Base-by-base conservation (phyloP, 2,888 invertebrate species). In the Zootermopsis nevadensis region DNA sequence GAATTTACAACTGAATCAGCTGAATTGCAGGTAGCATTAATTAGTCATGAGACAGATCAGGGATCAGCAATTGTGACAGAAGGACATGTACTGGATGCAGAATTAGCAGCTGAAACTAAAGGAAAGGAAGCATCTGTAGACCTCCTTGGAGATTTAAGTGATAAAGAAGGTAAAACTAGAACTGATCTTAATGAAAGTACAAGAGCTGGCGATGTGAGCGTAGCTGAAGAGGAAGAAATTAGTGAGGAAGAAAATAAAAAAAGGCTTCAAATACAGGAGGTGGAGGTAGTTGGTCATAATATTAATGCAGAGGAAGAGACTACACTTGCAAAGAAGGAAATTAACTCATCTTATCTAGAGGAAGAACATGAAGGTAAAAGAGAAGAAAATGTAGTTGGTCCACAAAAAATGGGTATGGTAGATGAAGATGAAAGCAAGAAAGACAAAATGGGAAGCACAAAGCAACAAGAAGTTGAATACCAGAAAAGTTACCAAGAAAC, bases 401-500 rank as follows among this genome's bases (percentile, higher is more conserved):
- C 4, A 38, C 6, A 38, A 60, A 31, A 66, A 24, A 15, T 33
- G 31, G n/a, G 33, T 12, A n/a, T 19, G 38, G 12, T 24, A 4
- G 48, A 27, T 12, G n/a, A 81, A 76, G 55, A 15, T 7, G 24
- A 53, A 30, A 53, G 38, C 3, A 48, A 79, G 42, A 55, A 53
- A 38, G 24, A 83, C 22, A 53, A 77, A 30, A 15, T 35, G 74
- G 83, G 24, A 77, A 72, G 35, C 55, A 82, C 38, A 72, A 69
- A 67, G 30, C 79, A 30, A 19, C 38, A 35, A 35, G 81, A 76
- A 67, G 77, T 85, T 69, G 82, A 80, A 55, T 76, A 38, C 69
- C 84, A 84, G 33, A 76, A 35, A 69, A 79, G 80, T 67, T 33
- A 85, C 85, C 38, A 12, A 85, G 85, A 53, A 82, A 83, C 27